Evolutionary conservation across 2,888 invertebrate species (phyloP), one percentile per base, ranked within the genome.

Genomic region (Synergus umbraculus): DNA sequence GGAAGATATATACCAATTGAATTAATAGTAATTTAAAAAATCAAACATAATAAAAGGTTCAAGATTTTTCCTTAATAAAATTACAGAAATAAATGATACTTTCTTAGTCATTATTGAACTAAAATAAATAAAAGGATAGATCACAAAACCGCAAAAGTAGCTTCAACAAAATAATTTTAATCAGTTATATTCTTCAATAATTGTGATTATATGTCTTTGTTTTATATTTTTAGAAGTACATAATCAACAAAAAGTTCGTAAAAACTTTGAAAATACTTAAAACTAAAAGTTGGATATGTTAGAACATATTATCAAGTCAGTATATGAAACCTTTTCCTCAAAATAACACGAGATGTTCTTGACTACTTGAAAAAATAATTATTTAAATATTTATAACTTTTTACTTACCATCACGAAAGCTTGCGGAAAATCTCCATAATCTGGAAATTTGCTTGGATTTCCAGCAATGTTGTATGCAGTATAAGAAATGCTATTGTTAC

Each of bases 341-440:
- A 37, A 37, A 37, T 2, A 1, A 18, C 3, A n/a, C 1, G 10
- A 29, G 13, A 2, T 29, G 2, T 29, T 7, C 7, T 29, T 2
- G 29, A 29, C 5, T 1, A 63, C 63, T 29, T 29, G 29, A 22
- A 13, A 60, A 63, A 63, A 13, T 10, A 29, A 58, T 63, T 60
- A 63, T 43, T 63, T 46, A 63, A 22, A 54, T 64, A 58, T 9
- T 54, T 18, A 58, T 15, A 77, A 37, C 37, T 37, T 7, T 37
- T 37, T 37, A 37, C 94, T 93, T 93, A 98, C 98, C 95, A 98
- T 96, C 80, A 97, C 96, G 93, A 96, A 98, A 15, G 97, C 96
- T 92, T 97, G 96, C 12, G 97, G 97, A 93, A 96, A 98, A 91
- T 98, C 98, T 22, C 98, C 98, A 92, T 98, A 98, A 83, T 95